Evolutionary conservation across 2,113 vertebrate species (phyloP).

Genomic region (Onychorhynchus coronatus): DNA sequence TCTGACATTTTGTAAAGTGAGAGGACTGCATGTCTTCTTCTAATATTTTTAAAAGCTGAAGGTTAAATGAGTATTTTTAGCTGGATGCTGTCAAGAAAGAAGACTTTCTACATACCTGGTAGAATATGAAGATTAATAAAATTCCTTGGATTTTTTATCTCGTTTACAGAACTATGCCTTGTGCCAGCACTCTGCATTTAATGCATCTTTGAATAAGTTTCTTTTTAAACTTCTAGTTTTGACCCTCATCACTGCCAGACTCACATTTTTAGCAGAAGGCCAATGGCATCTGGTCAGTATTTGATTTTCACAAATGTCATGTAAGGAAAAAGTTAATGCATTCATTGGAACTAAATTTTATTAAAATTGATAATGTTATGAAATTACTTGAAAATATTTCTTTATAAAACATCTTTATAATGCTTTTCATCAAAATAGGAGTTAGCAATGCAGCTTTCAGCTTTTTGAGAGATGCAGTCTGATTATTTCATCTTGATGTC

Average conservation of each 20-base stretch:
- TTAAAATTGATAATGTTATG: background rate
- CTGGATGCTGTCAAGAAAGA: background rate
- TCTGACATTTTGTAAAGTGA: background rate
- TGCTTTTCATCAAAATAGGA: background rate
- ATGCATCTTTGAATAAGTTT: background rate
- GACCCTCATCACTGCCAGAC: background rate
- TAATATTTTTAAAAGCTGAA: background rate
- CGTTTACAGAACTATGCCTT: background rate
- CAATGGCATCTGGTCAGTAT: fast-evolving
- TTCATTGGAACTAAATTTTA: background rate
- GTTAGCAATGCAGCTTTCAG: background rate
- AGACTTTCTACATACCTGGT: background rate
- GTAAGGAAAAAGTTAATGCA: background rate
- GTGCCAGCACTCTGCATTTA: background rate
- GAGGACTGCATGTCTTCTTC: background rate
- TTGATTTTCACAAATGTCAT: background rate
- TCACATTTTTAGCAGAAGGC: background rate
- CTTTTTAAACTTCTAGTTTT: background rate
- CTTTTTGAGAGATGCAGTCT: background rate
- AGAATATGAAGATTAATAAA: background rate
- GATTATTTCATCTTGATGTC: background rate
- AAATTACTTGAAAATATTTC: background rate
- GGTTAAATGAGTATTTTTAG: background rate
- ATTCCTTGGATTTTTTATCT: background rate
- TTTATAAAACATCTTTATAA: background rate